These are phyloP conservation scores for Heterocephalus glaber DNA, from an alignment of 2,113 vertebrate genomes.

Conservation along the genomic window DNA sequence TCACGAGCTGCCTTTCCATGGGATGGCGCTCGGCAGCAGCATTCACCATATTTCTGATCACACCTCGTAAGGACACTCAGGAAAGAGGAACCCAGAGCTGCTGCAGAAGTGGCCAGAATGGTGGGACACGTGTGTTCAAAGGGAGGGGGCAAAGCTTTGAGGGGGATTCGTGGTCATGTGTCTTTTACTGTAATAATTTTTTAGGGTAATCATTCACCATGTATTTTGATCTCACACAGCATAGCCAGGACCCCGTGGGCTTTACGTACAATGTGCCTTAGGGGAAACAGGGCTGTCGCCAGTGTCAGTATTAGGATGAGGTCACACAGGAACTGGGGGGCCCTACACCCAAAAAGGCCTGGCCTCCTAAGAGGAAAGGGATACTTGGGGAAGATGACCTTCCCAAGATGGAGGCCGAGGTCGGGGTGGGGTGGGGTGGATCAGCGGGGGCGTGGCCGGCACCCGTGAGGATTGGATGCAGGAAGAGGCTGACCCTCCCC, in stretches of 20 bases:
- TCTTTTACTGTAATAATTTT: background rate
- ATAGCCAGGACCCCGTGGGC: background rate
- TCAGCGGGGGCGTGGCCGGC: accelerated
- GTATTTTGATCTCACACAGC: background rate
- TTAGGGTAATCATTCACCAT: background rate
- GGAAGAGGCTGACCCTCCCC: background rate
- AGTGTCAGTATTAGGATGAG: background rate
- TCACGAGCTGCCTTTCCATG: background rate
- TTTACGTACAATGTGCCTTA: background rate
- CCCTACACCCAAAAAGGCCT: background rate
- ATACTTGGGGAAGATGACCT: accelerated
- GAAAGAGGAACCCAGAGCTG: background rate
- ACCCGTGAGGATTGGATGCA: background rate
- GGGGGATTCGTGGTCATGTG: background rate
- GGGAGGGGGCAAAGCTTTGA: background rate
- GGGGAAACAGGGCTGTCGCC: background rate
- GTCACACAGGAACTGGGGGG: background rate
- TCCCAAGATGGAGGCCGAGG: background rate
- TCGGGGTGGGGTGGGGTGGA: accelerated
- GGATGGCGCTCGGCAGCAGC: background rate
- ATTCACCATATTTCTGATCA: background rate
- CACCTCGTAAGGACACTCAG: background rate
- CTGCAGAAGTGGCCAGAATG: background rate
- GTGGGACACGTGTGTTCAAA: background rate
- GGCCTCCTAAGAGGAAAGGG: background rate